Base-by-base conservation (phyloP, 2,113 vertebrate genomes). In the Siphamia tubifer region DNA sequence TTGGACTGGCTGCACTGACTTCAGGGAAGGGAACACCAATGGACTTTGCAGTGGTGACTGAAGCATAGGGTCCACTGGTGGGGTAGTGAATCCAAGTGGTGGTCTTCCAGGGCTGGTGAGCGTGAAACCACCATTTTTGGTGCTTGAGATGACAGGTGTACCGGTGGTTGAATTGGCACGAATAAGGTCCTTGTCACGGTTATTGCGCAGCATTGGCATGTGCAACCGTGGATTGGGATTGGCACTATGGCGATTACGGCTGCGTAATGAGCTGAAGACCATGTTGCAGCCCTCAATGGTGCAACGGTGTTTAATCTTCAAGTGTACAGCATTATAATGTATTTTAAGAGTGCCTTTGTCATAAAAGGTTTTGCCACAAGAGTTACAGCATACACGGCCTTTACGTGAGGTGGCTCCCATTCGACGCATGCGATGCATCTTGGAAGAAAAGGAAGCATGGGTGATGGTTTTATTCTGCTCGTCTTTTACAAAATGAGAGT, bases 261-360 rank as follows among this genome's bases (percentile, higher is more conserved):
- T 98, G 84, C 98, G 94, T 58, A 99, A 92, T 34, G 98, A 99
- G 75, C 98, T 99, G 82, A 99, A 99, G 77, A 99, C 98, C 98
- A 99, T 99, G 73, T 99, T 99, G 88, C 98, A 99, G 12, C 96
- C 97, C 81, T 99, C 98, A 32, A 99, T 99, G 61, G 97, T 99
- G 84, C 98, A 99, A 16, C 96, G 93, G 66, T 99, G 98, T 81
- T 99, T 99, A 82, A 99, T 99, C 91, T 99, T 99, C 85, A 99
- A 92, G 82, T 99, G 98, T 45, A 99, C 98, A 0, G 98, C 98
- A 67, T 99, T 99, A 80, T 98, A 99, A 69, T 99, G 98, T 74
- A 99, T 99, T 93, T 99, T 99, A 55, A 99, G 95, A 9, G 98
- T 99, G 78, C 98, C 98, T 90, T 99, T 99, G 83, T 99, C 98